phyloP scores from a whole-genome alignment of 2,888 invertebrate species.

The Anaspis maculata region DNA sequence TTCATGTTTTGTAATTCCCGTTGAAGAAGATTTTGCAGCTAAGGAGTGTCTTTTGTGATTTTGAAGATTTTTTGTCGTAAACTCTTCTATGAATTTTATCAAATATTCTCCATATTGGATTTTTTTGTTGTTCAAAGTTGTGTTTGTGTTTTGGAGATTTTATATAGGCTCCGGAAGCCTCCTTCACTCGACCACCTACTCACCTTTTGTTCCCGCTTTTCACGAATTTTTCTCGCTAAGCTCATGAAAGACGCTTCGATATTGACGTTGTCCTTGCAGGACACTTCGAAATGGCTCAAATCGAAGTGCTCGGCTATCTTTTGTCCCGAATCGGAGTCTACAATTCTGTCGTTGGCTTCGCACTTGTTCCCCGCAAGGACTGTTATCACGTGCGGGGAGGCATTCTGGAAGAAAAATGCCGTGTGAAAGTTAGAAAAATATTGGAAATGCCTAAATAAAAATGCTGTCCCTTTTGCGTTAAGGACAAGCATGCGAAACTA shows the following conservation, averaged over 20 bases:
- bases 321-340: conserved; percentile 71
- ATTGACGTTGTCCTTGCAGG: conserved; percentile 78
- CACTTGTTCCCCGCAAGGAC: conserved; percentile 82
- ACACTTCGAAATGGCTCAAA: conserved; percentile 83
- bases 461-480: too few relatives aligned
- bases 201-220: conserved; percentile 65
- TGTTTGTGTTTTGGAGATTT: too few relatives aligned
- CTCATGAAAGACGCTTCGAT: conserved; percentile 77
- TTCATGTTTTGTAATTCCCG: too few relatives aligned
- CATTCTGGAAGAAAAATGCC: conserved; percentile 55
- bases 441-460: conserved; percentile 10
- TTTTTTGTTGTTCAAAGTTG: too few relatives aligned
- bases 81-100: too few relatives aligned
- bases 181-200: conserved; percentile 1
- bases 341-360: conserved; percentile 66
- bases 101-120: too few relatives aligned
- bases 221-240: conserved; percentile 72
- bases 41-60: not conserved
- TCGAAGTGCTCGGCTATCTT: conserved; percentile 77
- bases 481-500: too few relatives aligned
- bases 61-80: too few relatives aligned
- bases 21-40: too few relatives aligned
- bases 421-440: too few relatives aligned
- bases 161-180: not conserved
- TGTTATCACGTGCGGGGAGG: conserved; percentile 78